phyloP scores from a whole-genome alignment of 2,888 invertebrate species.

The Nowickia ferox region DNA sequence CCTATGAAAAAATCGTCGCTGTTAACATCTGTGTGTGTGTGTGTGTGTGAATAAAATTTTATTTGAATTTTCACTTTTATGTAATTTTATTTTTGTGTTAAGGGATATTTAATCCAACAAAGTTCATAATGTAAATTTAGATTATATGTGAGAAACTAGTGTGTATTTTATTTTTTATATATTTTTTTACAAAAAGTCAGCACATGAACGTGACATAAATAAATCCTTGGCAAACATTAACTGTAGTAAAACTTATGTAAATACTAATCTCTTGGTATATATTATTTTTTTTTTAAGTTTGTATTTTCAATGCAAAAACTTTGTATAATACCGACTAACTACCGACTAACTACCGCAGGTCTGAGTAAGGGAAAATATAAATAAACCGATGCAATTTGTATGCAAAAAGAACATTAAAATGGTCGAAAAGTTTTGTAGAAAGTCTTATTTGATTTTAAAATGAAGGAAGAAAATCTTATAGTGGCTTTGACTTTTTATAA shows the following conservation, averaged over 20 bases:
- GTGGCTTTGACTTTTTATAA: not conserved
- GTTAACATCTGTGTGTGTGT: not conserved
- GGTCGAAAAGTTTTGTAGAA: constrained; percentile 13
- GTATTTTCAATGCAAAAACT: not conserved
- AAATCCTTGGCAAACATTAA: not conserved
- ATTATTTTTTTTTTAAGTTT: not conserved
- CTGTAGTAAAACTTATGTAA: constrained; percentile 24
- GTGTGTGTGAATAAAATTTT: not conserved
- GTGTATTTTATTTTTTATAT: constrained; percentile 2
- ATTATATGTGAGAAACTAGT: constrained; percentile 15
- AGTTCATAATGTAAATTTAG: constrained; percentile 32
- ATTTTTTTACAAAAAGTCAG: not conserved
- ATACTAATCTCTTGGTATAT: constrained; percentile 6
- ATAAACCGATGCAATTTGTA: constrained; percentile 16
- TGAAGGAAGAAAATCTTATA: not conserved
- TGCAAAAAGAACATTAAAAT: constrained; percentile 21
- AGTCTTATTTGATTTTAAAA: constrained; percentile 3
- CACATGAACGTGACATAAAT: constrained; percentile 59
- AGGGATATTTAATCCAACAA: constrained; percentile 24
- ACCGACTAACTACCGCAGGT: not conserved
- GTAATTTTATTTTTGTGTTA: not conserved
- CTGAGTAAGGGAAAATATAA: not conserved
- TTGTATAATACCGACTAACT: not conserved
- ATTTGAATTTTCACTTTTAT: not conserved
- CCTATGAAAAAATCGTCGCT: not conserved